These are phyloP conservation scores for Taxidea taxus DNA, from an alignment of 2,113 vertebrate species.

Conservation along the genomic window DNA sequence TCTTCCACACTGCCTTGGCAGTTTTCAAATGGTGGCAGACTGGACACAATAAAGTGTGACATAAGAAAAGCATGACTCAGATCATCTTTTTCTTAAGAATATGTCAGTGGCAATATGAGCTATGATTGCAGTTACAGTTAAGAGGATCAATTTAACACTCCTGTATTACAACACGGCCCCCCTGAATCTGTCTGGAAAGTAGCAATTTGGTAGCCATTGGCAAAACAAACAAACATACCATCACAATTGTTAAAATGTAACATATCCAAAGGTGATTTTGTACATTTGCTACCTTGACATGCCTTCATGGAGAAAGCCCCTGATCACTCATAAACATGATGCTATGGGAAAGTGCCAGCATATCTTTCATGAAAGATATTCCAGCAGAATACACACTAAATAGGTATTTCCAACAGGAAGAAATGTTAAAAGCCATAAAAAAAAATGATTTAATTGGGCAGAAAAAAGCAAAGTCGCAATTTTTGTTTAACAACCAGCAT, in stretches of 20 bases:
- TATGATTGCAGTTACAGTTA: neutral
- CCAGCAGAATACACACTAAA: conserved; percentile 1
- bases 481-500: conserved; percentile 79
- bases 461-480: conserved; percentile 67
- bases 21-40: conserved; percentile 71
- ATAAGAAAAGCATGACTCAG: conserved; percentile 68
- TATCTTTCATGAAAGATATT: neutral
- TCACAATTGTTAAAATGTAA: conserved; percentile 18
- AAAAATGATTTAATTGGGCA: conserved; percentile 69
- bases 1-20: conserved; percentile 57
- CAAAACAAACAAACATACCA: neutral
- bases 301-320: neutral
- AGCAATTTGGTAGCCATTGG: conserved; percentile 6
- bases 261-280: conserved; percentile 34
- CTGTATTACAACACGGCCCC: neutral
- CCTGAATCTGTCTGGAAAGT: neutral
- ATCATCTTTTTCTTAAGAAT: conserved; percentile 55
- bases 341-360: neutral
- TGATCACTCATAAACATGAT: neutral
- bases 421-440: conserved; percentile 48
- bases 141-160: conserved; percentile 24
- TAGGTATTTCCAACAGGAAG: neutral
- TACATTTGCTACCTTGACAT: conserved; percentile 51
- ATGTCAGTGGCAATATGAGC: conserved; percentile 47
- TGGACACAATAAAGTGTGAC: conserved; percentile 69